These are phyloP conservation scores for Melinaea menophilus DNA, from an alignment of 2,888 invertebrate genomes.

Conservation along the genomic window DNA sequence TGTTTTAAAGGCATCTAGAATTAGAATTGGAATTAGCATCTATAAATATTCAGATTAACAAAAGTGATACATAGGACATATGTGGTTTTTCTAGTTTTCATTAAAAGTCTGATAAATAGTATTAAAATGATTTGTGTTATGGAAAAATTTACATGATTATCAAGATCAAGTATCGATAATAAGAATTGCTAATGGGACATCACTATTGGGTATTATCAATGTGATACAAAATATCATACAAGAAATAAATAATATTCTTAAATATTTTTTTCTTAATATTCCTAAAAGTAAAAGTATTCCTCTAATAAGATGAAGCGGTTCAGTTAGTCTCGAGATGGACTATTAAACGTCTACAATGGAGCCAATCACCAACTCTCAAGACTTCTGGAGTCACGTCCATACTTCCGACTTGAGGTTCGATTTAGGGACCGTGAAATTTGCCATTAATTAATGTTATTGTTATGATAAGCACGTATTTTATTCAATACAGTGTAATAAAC, in stretches of 20 bases:
- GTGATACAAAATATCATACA: too few relatives aligned
- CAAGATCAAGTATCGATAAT: too few relatives aligned
- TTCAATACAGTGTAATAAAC: not conserved
- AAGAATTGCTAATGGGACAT: too few relatives aligned
- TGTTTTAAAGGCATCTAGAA: too few relatives aligned
- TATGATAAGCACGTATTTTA: conserved; percentile 10
- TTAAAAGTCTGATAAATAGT: too few relatives aligned
- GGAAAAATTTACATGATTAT: too few relatives aligned
- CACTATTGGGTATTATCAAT: too few relatives aligned
- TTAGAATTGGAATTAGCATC: too few relatives aligned
- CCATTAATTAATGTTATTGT: conserved; percentile 28
- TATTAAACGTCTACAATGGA: conserved; percentile 68
- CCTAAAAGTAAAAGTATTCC: conserved; percentile 22
- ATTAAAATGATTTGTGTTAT: too few relatives aligned
- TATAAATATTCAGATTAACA: too few relatives aligned
- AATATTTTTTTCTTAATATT: conserved; percentile 12
- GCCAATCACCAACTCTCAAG: conserved; percentile 70
- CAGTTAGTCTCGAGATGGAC: conserved; percentile 58
- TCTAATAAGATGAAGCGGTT: conserved; percentile 27
- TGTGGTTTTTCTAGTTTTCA: too few relatives aligned
- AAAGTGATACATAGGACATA: too few relatives aligned
- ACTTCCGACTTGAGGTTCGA: conserved; percentile 37
- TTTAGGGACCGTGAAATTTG: conserved; percentile 28
- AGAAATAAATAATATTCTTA: conserved; percentile 5
- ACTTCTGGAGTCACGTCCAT: conserved; percentile 61